Evolutionary conservation across 64 coral and sea anemone genomes (phyloP).

Genomic region (Actinia tenebrosa): DNA sequence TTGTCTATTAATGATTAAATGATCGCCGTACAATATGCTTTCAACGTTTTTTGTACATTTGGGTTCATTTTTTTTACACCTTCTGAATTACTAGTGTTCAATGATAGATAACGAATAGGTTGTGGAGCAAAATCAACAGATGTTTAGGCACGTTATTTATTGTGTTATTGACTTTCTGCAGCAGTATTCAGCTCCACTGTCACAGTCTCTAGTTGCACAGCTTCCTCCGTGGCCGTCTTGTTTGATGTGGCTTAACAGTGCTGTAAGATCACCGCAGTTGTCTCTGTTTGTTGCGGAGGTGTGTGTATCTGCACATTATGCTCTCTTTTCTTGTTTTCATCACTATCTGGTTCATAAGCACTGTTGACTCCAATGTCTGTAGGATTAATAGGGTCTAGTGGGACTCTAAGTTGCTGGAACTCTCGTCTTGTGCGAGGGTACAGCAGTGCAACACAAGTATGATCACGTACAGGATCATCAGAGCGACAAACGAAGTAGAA

Average conservation of each 20-base stretch:
- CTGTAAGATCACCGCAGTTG: not conserved
- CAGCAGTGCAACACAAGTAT: slow-evolving; percentile 30
- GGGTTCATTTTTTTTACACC: too few relatives aligned
- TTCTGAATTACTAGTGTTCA: too few relatives aligned
- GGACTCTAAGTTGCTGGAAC: slow-evolving; percentile 1
- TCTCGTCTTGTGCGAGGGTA: slow-evolving; percentile 19
- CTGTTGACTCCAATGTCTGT: not conserved
- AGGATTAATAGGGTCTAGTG: slow-evolving; percentile 14
- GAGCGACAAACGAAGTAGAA: slow-evolving; percentile 23
- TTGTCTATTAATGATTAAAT: too few relatives aligned
- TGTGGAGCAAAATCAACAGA: too few relatives aligned
- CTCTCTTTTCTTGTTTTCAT: not conserved
- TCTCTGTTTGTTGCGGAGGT: not conserved
- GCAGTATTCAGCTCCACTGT: not conserved
- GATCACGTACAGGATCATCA: slow-evolving; percentile 9
- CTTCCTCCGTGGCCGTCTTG: not conserved
- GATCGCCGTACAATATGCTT: too few relatives aligned
- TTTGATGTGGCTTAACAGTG: not conserved
- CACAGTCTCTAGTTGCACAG: not conserved
- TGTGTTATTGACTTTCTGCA: not conserved
- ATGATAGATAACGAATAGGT: too few relatives aligned
- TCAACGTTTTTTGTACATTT: too few relatives aligned
- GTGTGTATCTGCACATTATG: not conserved
- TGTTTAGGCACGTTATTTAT: too few relatives aligned
- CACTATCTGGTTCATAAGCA: not conserved